Evolutionary conservation across 2,797 vertebrate species (phyloP).

Genomic region (Gymnodraco acuticeps): DNA sequence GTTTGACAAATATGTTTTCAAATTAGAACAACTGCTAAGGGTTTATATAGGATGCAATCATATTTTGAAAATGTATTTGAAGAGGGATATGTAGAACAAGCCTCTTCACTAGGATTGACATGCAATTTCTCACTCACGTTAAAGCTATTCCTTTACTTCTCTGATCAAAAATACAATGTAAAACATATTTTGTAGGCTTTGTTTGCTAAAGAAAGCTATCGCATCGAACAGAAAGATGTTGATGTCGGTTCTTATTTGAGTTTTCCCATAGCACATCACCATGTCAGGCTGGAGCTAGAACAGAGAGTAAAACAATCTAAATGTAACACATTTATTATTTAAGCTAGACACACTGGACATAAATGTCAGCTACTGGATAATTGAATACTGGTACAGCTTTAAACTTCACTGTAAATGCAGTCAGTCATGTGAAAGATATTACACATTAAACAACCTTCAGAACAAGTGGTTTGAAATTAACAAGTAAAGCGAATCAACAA

Average conservation of each 20-base stretch:
- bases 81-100: neutral
- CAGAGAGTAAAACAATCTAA: slow-evolving; percentile 2
- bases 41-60: neutral
- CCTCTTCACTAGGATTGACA: neutral
- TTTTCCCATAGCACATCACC: neutral
- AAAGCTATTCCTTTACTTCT: neutral
- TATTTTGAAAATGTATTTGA: neutral
- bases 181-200: neutral
- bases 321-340: neutral
- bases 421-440: neutral
- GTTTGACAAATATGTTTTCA: neutral
- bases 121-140: neutral
- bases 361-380: neutral
- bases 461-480: neutral
- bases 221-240: slow-evolving; percentile 1
- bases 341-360: slow-evolving; percentile 6
- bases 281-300: neutral
- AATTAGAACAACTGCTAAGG: neutral
- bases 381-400: neutral
- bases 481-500: neutral
- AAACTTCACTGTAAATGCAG: neutral
- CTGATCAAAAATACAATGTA: neutral
- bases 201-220: neutral
- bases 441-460: neutral
- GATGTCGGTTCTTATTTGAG: neutral